Conservation (phyloP, 2,113 vertebrate species). For the Mandrillus leucophaeus region DNA sequence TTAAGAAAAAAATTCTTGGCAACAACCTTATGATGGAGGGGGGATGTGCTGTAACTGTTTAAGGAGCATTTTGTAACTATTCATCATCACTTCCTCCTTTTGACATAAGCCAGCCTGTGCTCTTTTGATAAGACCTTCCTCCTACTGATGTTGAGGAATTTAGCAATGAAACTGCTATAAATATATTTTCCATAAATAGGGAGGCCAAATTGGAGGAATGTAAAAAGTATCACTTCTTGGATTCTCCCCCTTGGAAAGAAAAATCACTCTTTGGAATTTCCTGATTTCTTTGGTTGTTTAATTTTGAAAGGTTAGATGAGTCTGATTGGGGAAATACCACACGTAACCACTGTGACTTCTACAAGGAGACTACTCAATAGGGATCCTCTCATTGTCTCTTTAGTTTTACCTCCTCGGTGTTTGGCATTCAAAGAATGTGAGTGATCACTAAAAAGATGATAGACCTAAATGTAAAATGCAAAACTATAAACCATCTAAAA, state of each 20-base stretch:
- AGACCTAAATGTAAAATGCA: background rate
- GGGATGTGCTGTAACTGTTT: constrained; percentile 74
- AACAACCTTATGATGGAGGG: constrained; percentile 16
- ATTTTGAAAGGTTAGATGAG: constrained; percentile 64
- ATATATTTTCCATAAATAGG: constrained; percentile 84
- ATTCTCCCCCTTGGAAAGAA: constrained; percentile 69
- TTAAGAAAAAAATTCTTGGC: constrained; percentile 56
- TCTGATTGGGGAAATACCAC: background rate
- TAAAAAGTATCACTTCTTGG: constrained; percentile 69
- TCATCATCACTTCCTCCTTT: constrained; percentile 87
- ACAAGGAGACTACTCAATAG: rapidly evolving
- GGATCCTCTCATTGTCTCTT: background rate
- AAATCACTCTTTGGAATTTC: constrained; percentile 77
- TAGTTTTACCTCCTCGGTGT: background rate
- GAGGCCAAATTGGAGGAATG: constrained; percentile 69
- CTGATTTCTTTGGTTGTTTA: constrained; percentile 67
- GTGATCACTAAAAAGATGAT: background rate
- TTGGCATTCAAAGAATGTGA: background rate
- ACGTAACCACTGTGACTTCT: background rate
- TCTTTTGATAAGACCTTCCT: constrained; percentile 86
- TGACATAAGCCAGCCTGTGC: constrained; percentile 84
- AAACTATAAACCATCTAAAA: background rate
- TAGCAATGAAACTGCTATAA: constrained; percentile 83
- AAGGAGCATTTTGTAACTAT: constrained; percentile 79
- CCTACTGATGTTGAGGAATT: constrained; percentile 82